phyloP scores from a whole-genome alignment of 2,797 vertebrate genomes.

The Vespertilio murinus region DNA sequence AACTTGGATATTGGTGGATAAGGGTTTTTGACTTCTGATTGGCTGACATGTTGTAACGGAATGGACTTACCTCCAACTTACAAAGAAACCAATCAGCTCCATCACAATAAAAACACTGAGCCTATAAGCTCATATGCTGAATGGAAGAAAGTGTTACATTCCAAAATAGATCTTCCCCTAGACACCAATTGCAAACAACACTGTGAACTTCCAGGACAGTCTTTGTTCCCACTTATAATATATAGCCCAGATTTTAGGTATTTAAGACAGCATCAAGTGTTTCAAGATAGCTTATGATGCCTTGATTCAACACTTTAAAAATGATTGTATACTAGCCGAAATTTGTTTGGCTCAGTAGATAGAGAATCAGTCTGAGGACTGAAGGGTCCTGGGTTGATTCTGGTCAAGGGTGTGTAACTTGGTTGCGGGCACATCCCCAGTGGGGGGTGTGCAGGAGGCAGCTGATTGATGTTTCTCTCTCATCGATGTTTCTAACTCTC shows the following conservation, averaged over 20 bases:
- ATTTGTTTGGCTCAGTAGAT: no score
- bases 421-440: no score
- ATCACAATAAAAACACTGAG: conserved; percentile 6
- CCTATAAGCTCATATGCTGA: neutral
- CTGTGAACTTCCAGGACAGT: neutral
- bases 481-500: no score
- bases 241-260: neutral
- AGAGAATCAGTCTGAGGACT: no score
- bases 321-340: neutral
- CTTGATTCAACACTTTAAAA: neutral
- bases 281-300: neutral
- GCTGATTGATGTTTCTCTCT: no score
- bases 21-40: neutral
- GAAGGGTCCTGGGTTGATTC: no score
- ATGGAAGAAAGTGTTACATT: neutral
- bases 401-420: no score
- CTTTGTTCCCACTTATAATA: neutral
- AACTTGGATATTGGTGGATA: neutral
- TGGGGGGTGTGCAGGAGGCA: no score
- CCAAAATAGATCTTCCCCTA: neutral
- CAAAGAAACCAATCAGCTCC: neutral
- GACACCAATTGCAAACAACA: neutral
- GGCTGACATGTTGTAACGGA: neutral
- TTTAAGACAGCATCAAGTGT: neutral
- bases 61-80: neutral